Percentiles rank a stretch among this genome's conserved stretches.
phyloP scores from a whole-genome alignment of 2,113 vertebrate species.

The Sterna hirundo region DNA sequence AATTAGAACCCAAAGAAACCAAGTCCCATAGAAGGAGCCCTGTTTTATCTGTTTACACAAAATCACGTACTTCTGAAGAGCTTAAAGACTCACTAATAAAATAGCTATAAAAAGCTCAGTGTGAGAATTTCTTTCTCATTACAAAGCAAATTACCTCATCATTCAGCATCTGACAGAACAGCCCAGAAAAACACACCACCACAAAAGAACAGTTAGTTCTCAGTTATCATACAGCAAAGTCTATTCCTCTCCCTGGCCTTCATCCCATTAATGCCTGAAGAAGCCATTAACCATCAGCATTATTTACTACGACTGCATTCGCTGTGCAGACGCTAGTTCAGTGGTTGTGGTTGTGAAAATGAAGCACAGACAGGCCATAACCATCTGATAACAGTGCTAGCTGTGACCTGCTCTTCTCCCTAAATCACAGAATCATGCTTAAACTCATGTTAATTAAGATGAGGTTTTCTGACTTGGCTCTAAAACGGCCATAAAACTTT shows the following conservation, averaged over 20 bases:
- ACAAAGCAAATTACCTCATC: background rate
- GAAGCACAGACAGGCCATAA: background rate
- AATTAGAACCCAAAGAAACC: background rate
- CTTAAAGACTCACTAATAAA: background rate
- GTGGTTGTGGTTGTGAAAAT: background rate
- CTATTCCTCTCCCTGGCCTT: background rate
- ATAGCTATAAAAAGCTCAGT: background rate
- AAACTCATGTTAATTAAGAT: background rate
- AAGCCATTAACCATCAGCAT: background rate
- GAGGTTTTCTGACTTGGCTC: background rate
- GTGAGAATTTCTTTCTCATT: background rate
- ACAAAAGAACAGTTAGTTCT: background rate
- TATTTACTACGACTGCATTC: too few species aligned
- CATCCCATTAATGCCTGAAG: background rate
- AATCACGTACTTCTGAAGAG: background rate
- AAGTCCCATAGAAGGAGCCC: background rate
- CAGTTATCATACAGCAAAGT: background rate
- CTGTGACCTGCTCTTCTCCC: background rate
- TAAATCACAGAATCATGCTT: background rate
- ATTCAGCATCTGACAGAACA: background rate
- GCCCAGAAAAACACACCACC: background rate
- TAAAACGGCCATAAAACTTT: background rate
- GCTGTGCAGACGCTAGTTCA: fast-evolving
- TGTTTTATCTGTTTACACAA: background rate
- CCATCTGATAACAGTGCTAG: background rate